phyloP scores from a whole-genome alignment of 2,888 invertebrate species.

The Itoplectis maculator region DNA sequence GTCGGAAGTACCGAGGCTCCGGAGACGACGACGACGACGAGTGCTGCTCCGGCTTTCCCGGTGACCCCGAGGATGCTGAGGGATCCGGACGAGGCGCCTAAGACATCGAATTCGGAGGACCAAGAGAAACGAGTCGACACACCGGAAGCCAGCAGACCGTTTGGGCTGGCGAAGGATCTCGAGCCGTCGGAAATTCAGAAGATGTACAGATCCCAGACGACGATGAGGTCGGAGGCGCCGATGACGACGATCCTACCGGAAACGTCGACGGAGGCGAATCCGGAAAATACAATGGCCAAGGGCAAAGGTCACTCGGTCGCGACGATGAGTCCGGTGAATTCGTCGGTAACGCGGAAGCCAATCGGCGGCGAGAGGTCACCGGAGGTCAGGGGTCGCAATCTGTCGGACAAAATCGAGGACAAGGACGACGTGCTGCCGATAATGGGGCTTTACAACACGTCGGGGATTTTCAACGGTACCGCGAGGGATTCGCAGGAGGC shows the following conservation, averaged over 20 bases:
- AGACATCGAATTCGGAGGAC: constrained; percentile 47
- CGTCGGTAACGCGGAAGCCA: constrained; percentile 59
- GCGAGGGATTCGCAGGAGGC: constrained; percentile 55
- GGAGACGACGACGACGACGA: constrained; percentile 60
- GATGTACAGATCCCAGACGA: constrained; percentile 77
- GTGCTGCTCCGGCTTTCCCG: constrained; percentile 72
- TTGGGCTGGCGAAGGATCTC: constrained; percentile 73
- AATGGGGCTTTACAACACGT: constrained; percentile 83
- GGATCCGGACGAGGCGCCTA: constrained; percentile 52
- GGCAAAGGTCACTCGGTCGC: constrained; percentile 36
- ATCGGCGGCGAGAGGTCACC: constrained; percentile 76
- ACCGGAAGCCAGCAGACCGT: constrained; percentile 68
- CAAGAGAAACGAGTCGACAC: constrained; percentile 57
- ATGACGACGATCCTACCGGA: constrained; percentile 64
- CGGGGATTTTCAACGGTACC: constrained; percentile 80
- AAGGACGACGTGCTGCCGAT: constrained; percentile 82
- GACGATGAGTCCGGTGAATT: constrained; percentile 59
- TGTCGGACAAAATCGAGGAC: constrained; percentile 79
- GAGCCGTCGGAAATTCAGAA: constrained; percentile 82
- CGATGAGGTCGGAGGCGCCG: constrained; percentile 61
- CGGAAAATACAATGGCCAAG: constrained; percentile 22
- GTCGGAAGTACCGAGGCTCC: constrained; percentile 59
- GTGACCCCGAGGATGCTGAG: constrained; percentile 75
- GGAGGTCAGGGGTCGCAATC: constrained; percentile 79
- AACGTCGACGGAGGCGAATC: constrained; percentile 32